A percentile compares a stretch with the other conserved stretches of the same genome.
Conservation (phyloP, 2,888 invertebrate species). For the Dugesia japonica region DNA sequence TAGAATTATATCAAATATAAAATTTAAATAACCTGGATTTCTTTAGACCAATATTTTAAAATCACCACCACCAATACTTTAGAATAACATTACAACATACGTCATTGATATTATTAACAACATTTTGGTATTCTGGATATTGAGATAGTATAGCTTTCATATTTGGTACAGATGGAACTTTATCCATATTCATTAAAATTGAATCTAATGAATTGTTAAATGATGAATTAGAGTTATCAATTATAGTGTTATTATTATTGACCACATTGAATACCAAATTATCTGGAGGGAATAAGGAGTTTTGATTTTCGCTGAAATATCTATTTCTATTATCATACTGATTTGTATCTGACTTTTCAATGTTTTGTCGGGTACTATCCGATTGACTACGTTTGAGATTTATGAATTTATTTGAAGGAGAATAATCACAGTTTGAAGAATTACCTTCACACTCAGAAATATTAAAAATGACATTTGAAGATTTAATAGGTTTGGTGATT, state of each 20-base stretch:
- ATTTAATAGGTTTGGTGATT: not conserved
- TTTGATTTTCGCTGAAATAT: not conserved
- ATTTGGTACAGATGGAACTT: slow-evolving; percentile 3
- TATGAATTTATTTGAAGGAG: not conserved
- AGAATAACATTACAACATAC: not conserved
- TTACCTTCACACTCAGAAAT: not conserved
- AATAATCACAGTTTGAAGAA: not conserved
- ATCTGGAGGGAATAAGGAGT: not conserved
- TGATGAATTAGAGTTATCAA: no score
- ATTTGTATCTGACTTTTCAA: not conserved
- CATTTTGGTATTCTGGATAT: not conserved
- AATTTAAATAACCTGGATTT: slow-evolving; percentile 3
- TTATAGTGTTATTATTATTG: not conserved
- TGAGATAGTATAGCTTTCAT: not conserved
- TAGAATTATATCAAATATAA: no score
- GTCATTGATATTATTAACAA: not conserved
- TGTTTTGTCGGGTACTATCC: not conserved
- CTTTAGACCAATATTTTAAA: not conserved
- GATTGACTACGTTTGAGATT: not conserved
- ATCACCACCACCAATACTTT: not conserved
- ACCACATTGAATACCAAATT: not conserved
- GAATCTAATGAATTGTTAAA: slow-evolving; percentile 7
- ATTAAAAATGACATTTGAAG: not conserved
- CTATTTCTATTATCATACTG: not conserved
- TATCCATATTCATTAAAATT: not conserved